These are phyloP conservation scores for Pseudochirops cupreus DNA, from an alignment of 2,797 vertebrate species.

Conservation along the genomic window DNA sequence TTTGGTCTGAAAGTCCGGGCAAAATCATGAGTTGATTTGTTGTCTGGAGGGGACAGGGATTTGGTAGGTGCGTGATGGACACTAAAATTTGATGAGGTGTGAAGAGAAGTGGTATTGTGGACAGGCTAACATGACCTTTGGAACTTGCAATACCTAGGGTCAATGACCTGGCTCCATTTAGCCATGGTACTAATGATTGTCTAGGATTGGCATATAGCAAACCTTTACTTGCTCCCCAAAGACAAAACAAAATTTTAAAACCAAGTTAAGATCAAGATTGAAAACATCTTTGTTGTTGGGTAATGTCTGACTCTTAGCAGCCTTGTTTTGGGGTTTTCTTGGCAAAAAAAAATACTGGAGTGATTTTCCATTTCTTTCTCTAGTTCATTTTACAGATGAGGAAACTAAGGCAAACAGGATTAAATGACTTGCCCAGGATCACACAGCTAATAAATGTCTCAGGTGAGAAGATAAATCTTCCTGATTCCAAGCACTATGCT, in stretches of 20 bases:
- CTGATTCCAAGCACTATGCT: background rate
- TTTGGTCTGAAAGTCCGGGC: background rate
- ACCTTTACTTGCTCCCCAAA: background rate
- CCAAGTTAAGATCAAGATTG: background rate
- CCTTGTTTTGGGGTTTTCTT: background rate
- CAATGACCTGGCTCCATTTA: background rate
- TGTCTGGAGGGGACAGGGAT: background rate
- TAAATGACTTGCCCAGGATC: background rate
- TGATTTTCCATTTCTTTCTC: too few species aligned
- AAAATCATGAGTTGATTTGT: background rate
- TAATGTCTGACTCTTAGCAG: background rate
- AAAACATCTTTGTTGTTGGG: background rate
- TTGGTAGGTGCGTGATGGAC: background rate
- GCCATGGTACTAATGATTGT: background rate
- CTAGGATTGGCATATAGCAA: background rate
- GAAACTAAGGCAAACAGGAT: background rate
- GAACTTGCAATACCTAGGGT: background rate
- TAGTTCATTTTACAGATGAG: background rate
- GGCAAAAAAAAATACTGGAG: background rate
- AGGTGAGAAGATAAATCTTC: background rate
- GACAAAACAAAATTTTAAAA: background rate
- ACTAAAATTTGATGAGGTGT: background rate
- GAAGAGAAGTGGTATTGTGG: background rate
- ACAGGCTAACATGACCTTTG: background rate
- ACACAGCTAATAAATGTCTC: background rate